These are phyloP conservation scores for Probosciger aterrimus DNA, from an alignment of 2,113 vertebrate species.

Conservation along the genomic window DNA sequence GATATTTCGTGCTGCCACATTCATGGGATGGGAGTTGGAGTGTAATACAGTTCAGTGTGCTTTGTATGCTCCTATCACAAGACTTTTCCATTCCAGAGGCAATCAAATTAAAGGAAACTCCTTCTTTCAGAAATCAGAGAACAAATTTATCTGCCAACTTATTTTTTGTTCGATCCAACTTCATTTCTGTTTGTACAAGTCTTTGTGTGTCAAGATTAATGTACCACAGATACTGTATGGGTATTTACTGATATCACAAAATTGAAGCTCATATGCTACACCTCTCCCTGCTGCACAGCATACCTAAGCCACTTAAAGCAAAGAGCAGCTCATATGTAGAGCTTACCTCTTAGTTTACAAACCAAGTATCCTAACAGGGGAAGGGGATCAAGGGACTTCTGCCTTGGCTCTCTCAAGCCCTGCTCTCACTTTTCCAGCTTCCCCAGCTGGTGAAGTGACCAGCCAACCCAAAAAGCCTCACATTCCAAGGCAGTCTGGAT, in stretches of 20 bases:
- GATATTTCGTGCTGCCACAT: neutral
- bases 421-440: neutral
- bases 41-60: too few relatives aligned
- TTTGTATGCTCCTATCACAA: neutral
- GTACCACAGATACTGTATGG: neutral
- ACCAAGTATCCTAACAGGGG: neutral
- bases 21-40: neutral
- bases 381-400: neutral
- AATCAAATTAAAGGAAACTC: neutral
- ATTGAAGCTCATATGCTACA: neutral
- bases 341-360: neutral
- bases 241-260: neutral
- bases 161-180: conserved; percentile 31
- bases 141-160: neutral
- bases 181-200: neutral
- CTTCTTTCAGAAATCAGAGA: neutral
- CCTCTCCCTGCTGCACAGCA: neutral
- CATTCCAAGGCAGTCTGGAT: neutral
- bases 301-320: neutral
- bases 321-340: neutral
- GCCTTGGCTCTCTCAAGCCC: neutral
- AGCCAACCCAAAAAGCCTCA: neutral
- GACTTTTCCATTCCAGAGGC: neutral
- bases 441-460: neutral
- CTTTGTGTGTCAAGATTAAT: conserved; percentile 3